Percentiles rank a stretch among this genome's conserved stretches.
Evolutionary conservation across 1,140 invertebrate species (phyloP).

Genomic region (Penaeus japonicus): DNA sequence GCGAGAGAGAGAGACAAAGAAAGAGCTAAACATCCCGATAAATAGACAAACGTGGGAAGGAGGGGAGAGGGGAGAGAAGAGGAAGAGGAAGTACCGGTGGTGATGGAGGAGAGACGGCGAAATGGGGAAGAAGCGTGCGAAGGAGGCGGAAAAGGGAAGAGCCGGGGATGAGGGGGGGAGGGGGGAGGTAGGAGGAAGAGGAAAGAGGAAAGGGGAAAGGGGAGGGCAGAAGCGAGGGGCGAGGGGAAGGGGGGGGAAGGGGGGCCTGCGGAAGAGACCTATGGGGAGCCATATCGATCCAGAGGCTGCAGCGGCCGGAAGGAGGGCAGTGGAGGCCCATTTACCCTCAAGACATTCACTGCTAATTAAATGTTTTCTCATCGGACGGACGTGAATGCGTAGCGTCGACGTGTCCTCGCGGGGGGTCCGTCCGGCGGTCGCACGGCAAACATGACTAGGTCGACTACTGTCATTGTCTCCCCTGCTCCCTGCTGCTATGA

Average conservation of each 20-base stretch:
- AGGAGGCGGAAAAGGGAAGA: no score
- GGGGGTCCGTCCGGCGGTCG: background rate
- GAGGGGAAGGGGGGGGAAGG: no score
- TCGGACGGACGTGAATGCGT: background rate
- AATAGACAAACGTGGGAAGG: background rate
- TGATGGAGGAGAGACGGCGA: no score
- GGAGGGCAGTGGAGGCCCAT: background rate
- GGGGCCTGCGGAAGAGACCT: no score
- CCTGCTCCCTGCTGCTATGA: background rate
- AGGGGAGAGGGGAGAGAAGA: background rate
- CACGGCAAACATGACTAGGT: background rate
- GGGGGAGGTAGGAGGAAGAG: no score
- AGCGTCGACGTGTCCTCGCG: background rate
- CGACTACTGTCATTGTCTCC: background rate
- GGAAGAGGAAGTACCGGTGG: background rate
- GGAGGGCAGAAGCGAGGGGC: no score
- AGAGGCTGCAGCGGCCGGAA: background rate
- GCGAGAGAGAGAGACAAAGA: no score
- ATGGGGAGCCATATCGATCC: no score
- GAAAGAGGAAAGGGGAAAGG: no score
- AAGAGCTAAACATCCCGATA: no score
- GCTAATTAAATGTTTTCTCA: background rate
- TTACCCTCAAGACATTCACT: background rate
- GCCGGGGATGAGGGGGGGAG: no score
- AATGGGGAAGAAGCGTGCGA: no score